These are phyloP conservation scores for Lophius piscatorius DNA, from an alignment of 2,113 vertebrate species.

Conservation along the genomic window DNA sequence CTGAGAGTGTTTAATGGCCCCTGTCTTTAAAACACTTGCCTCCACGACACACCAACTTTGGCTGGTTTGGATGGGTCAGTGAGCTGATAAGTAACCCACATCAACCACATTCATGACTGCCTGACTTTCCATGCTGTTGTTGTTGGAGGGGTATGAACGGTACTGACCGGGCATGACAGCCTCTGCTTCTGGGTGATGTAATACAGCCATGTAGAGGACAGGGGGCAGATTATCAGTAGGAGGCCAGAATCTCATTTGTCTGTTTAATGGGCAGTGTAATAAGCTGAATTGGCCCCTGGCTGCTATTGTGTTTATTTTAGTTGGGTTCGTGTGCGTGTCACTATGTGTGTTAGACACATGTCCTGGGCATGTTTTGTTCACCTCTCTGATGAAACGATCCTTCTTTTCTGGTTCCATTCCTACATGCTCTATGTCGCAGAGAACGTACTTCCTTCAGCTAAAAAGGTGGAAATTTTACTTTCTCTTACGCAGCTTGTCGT, in stretches of 20 bases:
- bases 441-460: slow-evolving; percentile 18
- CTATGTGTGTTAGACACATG: slow-evolving; percentile 1
- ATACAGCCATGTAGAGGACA: slow-evolving; percentile 54
- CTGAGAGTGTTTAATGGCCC: not conserved
- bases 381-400: slow-evolving; percentile 31
- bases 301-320: slow-evolving; percentile 56
- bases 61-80: not conserved
- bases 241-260: slow-evolving; percentile 75
- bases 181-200: slow-evolving; percentile 64
- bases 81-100: not conserved
- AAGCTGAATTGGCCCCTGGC: slow-evolving; percentile 66
- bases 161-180: slow-evolving; percentile 47
- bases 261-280: slow-evolving; percentile 74
- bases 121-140: slow-evolving; percentile 2
- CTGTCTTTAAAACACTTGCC: not conserved
- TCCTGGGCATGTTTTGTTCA: slow-evolving; percentile 30
- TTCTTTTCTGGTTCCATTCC: slow-evolving; percentile 6
- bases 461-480: slow-evolving; percentile 39
- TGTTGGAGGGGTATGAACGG: slow-evolving; percentile 12
- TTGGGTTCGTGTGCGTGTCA: slow-evolving; percentile 33
- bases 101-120: slow-evolving; percentile 6
- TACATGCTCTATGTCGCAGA: slow-evolving; percentile 28
- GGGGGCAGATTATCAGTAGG: slow-evolving; percentile 59
- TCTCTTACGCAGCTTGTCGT: slow-evolving; percentile 22
- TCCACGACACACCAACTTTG: not conserved